These are phyloP conservation scores for Desoria tigrina DNA, from an alignment of 2,888 invertebrate species.

Conservation along the genomic window DNA sequence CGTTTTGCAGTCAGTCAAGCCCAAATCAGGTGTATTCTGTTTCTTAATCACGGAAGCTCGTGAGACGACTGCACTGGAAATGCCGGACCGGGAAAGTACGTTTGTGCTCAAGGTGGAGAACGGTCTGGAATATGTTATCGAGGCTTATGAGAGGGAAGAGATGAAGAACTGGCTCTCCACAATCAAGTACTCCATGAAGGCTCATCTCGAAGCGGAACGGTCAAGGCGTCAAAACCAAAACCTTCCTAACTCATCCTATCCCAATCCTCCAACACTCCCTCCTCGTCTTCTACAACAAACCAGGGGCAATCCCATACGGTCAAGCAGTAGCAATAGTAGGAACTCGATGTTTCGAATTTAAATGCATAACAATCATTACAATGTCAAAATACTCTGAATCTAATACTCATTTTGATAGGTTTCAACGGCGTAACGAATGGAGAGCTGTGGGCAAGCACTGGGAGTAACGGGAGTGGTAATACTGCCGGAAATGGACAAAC, in stretches of 20 bases:
- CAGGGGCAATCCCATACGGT: slow-evolving; percentile 17
- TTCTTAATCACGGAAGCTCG: slow-evolving; percentile 90
- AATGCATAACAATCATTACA: slow-evolving; percentile 8
- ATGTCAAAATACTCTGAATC: too few species aligned
- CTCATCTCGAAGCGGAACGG: slow-evolving; percentile 33
- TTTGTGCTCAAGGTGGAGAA: slow-evolving; percentile 93
- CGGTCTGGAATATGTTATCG: slow-evolving; percentile 93
- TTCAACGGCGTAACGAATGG: slow-evolving; percentile 22
- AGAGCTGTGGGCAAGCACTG: slow-evolving; percentile 31
- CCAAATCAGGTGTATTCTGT: slow-evolving; percentile 92
- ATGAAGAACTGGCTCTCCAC: slow-evolving; percentile 92
- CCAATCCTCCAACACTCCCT: slow-evolving; percentile 43
- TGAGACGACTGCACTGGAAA: slow-evolving; percentile 92
- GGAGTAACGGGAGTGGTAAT: slow-evolving; percentile 32
- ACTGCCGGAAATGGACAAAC: background rate
- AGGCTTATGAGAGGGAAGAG: slow-evolving; percentile 83
- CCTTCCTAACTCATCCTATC: slow-evolving; percentile 29
- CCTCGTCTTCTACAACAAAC: slow-evolving; percentile 41
- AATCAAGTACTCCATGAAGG: slow-evolving; percentile 64
- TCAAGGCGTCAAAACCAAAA: slow-evolving; percentile 30
- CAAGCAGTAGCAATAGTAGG: slow-evolving; percentile 27
- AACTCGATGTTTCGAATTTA: background rate
- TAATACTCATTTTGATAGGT: too few species aligned
- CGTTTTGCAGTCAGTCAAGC: slow-evolving; percentile 63
- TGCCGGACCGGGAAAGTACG: slow-evolving; percentile 96